These are phyloP conservation scores for Styela plicata DNA, from an alignment of 23 tunicate species.

Conservation along the genomic window DNA sequence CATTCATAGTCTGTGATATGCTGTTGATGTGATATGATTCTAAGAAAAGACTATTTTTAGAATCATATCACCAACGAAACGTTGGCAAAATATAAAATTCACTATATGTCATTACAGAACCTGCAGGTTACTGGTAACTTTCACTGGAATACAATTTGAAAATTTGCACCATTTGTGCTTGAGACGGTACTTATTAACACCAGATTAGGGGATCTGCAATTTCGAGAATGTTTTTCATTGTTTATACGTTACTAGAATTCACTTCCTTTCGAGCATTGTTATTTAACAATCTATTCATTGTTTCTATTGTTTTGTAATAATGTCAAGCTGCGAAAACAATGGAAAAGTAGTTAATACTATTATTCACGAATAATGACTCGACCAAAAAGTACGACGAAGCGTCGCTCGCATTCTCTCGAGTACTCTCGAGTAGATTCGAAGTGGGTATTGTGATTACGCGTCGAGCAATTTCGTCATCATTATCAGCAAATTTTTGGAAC, in stretches of 20 bases:
- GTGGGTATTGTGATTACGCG: not conserved
- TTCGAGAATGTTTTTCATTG: not conserved
- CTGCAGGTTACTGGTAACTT: too few relatives aligned
- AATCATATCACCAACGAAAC: too few relatives aligned
- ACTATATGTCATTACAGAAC: too few relatives aligned
- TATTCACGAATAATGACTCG: not conserved
- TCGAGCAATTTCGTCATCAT: not conserved
- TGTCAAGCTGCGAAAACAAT: not conserved
- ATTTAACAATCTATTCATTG: not conserved
- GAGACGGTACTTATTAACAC: too few relatives aligned
- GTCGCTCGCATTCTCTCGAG: not conserved
- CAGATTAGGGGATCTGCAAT: too few relatives aligned
- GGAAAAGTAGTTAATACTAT: not conserved
- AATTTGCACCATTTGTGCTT: too few relatives aligned
- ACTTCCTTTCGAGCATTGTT: not conserved
- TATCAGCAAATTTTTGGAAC: too few relatives aligned
- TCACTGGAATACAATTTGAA: too few relatives aligned
- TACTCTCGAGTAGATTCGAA: not conserved
- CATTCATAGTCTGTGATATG: too few relatives aligned
- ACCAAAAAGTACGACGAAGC: not conserved
- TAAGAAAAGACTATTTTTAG: too few relatives aligned
- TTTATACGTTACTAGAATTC: not conserved
- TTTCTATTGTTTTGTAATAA: not conserved
- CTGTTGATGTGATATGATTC: too few relatives aligned
- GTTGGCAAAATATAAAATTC: too few relatives aligned